A percentile compares a stretch with the other conserved stretches of the same genome.
Conservation (phyloP, 1,140 invertebrate species). For the Meteorus sp. region DNA sequence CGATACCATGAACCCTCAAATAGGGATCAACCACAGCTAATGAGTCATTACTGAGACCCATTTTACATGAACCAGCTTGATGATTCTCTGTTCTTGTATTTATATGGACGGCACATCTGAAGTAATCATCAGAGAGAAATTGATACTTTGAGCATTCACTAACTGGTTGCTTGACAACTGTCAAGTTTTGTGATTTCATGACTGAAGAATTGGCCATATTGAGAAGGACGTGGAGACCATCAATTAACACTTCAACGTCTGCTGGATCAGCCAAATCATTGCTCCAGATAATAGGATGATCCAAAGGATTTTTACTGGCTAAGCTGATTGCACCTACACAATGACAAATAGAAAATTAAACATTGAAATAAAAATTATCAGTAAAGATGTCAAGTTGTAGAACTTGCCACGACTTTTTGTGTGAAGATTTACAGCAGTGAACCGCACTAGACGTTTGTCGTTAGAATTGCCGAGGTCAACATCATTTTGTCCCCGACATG, state of each 20-base stretch:
- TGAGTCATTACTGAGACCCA: slow-evolving; percentile 57
- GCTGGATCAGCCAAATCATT: slow-evolving; percentile 58
- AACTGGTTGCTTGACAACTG: slow-evolving; percentile 19
- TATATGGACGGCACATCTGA: slow-evolving; percentile 59
- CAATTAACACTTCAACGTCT: slow-evolving; percentile 54
- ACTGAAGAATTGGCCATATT: slow-evolving; percentile 39
- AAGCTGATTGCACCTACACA: slow-evolving; percentile 62
- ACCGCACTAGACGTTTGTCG: slow-evolving; percentile 42
- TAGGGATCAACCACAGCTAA: slow-evolving; percentile 58
- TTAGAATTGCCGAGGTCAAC: slow-evolving; percentile 28
- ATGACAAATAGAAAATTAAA: slow-evolving; percentile 10
- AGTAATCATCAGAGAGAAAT: slow-evolving; percentile 56
- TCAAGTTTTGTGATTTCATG: slow-evolving; percentile 38
- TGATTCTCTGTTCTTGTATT: slow-evolving; percentile 61
- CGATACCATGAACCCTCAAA: slow-evolving; percentile 55
- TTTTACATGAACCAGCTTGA: slow-evolving; percentile 63
- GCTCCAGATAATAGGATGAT: slow-evolving; percentile 64
- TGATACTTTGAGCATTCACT: slow-evolving; percentile 35
- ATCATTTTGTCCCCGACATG: slow-evolving; percentile 48
- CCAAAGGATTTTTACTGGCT: slow-evolving; percentile 55
- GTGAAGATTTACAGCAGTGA: slow-evolving; percentile 69
- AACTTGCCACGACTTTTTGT: slow-evolving; percentile 75
- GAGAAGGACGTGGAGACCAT: slow-evolving; percentile 46
- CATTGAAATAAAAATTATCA: background rate
- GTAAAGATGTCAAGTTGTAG: background rate